Base-by-base conservation (phyloP, 2,888 invertebrate species). In the Drosophila demipolita region DNA sequence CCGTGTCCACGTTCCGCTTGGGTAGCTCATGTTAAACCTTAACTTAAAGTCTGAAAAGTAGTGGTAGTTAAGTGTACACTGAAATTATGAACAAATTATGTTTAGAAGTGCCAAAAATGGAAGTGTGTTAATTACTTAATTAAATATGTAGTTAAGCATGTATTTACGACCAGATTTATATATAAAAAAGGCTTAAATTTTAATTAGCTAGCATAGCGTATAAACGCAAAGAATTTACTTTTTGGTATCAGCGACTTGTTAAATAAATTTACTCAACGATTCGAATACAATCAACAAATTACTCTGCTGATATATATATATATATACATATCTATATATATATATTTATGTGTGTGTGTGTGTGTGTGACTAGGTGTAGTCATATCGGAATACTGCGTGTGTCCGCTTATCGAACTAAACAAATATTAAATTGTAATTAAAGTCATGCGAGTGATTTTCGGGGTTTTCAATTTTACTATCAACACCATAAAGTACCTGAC, bases 351-450 rank as follows among this genome's bases (percentile, higher is more conserved):
- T 53, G 17, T 29, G 48, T 35, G 45, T 54, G 61, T 53, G 65
- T 52, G 61, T 63, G 67, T 73, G 35, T 58, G 63, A 78, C 62
- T 77, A 80, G 84, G 80, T 71, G 73, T 87, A 87, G 85, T 69
- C 72, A 78, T 78, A 72, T 78, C 70, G 78, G 61, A 57, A 64
- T 79, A 67, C 60, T 65, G 48, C 64, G 69, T 63, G 63, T 82
- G 63, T 64, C 49, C 78, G 76, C 87, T 87, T 89, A 87, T 87
- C 87, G 77, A 89, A 87, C 87, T 87, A 89, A 89, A 89, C 87
- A 87, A 87, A 87, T 87, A 87, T 87, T 87, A 87, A 87, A 87
- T 89, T 83, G 82, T 90, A 90, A 90, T 90, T 90, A 91, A 91
- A 90, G 90, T 90, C 91, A 91, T 91, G 91, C 83, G 90, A 83